phyloP scores from a whole-genome alignment of 2,113 vertebrate species.

The Oceanites oceanicus region DNA sequence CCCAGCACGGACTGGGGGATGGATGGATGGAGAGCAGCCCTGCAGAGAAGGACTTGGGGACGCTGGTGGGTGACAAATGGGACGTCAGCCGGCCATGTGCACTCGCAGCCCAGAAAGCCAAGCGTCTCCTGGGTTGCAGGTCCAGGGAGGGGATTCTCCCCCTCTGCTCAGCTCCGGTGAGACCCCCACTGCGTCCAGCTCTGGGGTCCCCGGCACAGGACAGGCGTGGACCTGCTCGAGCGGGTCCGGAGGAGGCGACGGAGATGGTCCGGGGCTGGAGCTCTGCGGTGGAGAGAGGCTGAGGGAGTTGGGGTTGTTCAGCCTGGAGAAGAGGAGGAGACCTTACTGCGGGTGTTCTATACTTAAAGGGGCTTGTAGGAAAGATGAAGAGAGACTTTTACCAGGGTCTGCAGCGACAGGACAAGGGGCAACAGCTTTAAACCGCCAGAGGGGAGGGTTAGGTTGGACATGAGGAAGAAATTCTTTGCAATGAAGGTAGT shows the following conservation, averaged over 20 bases:
- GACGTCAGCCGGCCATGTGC: no score
- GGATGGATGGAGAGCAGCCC: no score
- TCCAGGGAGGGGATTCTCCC: no score
- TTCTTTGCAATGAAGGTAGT: accelerated
- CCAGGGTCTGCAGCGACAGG: neutral
- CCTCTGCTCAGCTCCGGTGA: no score
- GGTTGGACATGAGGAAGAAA: neutral
- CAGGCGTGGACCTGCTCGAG: neutral
- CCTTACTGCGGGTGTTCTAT: neutral
- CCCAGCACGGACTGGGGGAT: no score
- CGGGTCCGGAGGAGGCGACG: neutral
- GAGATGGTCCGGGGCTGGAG: neutral
- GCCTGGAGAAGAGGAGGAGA: neutral
- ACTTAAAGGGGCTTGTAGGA: neutral
- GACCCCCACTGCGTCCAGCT: no score
- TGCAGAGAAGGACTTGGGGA: no score
- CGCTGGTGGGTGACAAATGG: no score
- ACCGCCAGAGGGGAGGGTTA: no score
- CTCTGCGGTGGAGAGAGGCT: neutral
- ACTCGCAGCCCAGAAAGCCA: no score
- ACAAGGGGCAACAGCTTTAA: neutral
- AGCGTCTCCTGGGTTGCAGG: no score
- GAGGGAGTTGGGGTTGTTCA: neutral
- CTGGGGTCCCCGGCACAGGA: no score
- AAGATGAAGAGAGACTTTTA: neutral